A percentile compares a stretch with the other conserved stretches of the same genome.
These are phyloP conservation scores for Pogonomyrmex californicus DNA, from an alignment of 1,140 invertebrate genomes.

Conservation along the genomic window DNA sequence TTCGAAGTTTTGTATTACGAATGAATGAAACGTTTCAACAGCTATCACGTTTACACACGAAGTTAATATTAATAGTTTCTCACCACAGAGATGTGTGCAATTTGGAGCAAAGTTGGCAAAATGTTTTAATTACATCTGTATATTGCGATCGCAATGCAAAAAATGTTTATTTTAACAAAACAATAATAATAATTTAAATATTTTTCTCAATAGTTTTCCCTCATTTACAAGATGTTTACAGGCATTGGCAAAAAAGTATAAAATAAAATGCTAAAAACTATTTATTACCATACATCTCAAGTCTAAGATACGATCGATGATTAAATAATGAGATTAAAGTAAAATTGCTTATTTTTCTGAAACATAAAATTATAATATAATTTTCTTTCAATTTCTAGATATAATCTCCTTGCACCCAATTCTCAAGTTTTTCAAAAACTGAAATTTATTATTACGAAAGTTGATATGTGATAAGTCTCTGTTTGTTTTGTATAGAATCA, in stretches of 20 bases:
- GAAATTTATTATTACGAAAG: neutral
- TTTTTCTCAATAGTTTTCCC: too few species aligned
- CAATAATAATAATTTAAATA: neutral
- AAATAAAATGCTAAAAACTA: neutral
- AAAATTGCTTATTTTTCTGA: constrained; percentile 8
- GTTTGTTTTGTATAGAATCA: neutral
- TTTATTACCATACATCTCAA: neutral
- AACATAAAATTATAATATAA: neutral
- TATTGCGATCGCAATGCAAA: neutral
- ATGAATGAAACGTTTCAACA: constrained; percentile 44
- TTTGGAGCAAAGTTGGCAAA: constrained; percentile 24
- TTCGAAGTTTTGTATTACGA: constrained; percentile 45
- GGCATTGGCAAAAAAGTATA: neutral
- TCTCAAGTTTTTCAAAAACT: neutral
- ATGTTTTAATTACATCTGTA: constrained; percentile 22
- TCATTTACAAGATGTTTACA: too few species aligned
- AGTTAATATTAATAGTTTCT: constrained; percentile 51
- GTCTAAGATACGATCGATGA: neutral
- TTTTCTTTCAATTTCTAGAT: neutral
- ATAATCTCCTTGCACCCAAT: neutral
- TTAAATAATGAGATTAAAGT: neutral
- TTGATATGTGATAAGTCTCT: neutral
- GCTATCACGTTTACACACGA: constrained; percentile 13
- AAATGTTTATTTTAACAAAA: neutral
- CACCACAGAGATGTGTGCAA: neutral